Base-by-base conservation (phyloP, 1,140 invertebrate species). In the Vanessa atalanta region DNA sequence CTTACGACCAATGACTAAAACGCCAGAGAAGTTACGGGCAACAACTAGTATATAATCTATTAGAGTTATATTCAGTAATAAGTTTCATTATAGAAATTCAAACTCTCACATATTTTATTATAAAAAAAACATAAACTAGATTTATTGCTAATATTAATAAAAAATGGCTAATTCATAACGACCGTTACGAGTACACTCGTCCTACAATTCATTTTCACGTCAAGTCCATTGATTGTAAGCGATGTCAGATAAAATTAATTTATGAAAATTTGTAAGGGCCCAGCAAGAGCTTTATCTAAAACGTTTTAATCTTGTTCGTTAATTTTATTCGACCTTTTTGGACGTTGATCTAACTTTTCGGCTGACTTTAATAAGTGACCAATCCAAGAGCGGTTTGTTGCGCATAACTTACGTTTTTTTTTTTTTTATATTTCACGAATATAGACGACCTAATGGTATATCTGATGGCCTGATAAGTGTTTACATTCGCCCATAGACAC, bases 201-300 rank as follows among this genome's bases (percentile, higher is more conserved):
- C n/a, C n/a, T 9, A 23, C 16, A 31, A 53, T 66, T 82, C 57
- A 73, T 75, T 85, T 85, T 73, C 80, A 12, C 68, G 70, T 83
- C 84, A 85, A 82, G 84, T 85, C 73, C 79, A 47, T 70, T 70
- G 70, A 20, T 57, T 57, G 51, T 20, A 57, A 74, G 79, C 77
- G 63, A 75, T 76, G 80, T 73, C 79, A 57, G 76, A 80, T 78
- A 67, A 85, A 86, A 86, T 84, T 83, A 86, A 83, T 85, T 85
- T 78, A 83, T 82, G 79, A 78, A 83, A 85, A 83, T 80, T 73
- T 81, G 73, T 23, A 23, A 57, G 20, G 53, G 23, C 16, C 8
- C 11, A 57, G n/a, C 51, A 65, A 65, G 72, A 68, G 71, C 75
- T 70, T 81, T 78, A 78, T 82, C 80, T 80, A 72, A 83, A 83